Base-by-base conservation (phyloP, 1,140 invertebrate species). In the Polyergus mexicanus region DNA sequence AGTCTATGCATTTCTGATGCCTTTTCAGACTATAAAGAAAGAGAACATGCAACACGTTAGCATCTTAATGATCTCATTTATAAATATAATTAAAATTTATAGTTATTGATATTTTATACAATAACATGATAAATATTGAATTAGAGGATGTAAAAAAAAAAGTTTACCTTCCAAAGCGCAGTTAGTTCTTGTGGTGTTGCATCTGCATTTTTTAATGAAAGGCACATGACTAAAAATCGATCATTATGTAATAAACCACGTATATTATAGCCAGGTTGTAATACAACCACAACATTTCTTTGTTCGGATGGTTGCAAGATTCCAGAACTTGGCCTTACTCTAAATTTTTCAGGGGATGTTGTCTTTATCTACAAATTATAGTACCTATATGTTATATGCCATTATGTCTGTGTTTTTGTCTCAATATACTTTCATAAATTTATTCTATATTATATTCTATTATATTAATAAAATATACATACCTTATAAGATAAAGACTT, bases 311-410 rank as follows among this genome's bases (percentile, higher is more conserved):
- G 96, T 3, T 95, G 92, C 51, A 99, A 92, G 51, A 97, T 94
- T 8, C 98, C 98, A 22, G 96, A 97, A 87, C 97, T 98, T 13
- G 98, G 98, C 76, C 98, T 96, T 0, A 99, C 98, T 62, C 98
- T 95, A 93, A 98, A 99, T 93, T 99, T 99, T 88, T 99, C 98
- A 0, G 98, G 98, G 3, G 96, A 95, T 0, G 96, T 96, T 51
- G 96, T 96, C 95, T 98, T 98, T 83, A 98, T 96, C 97, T 98
- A 86, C 62, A 95, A 94, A 88, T 77, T 1, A 81, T 11, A 13
- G 7, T 16, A 75, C 35, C 19, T 58, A 5, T 69, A 11, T 65
- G 13, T 35, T 28, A 71, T 22, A 3, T 10, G 47, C 16, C 16
- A 51, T 51, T 13, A 47, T 47, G 3, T 47, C 3, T 47, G 25